Evolutionary conservation across 1,140 invertebrate genomes (phyloP).

Genomic region (Pogonognathellus flavescens): DNA sequence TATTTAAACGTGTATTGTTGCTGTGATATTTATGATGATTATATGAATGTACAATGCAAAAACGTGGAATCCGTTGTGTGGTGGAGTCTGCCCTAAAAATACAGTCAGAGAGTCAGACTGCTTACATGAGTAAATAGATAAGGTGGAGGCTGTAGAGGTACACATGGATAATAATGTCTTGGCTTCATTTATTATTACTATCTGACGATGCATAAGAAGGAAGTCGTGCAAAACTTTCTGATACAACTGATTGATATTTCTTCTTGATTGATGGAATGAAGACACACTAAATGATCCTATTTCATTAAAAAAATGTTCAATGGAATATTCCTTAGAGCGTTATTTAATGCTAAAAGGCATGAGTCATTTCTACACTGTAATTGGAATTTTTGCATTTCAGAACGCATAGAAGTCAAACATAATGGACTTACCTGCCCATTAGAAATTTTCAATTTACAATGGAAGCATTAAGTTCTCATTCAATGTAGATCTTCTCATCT

Average conservation of each 20-base stretch:
- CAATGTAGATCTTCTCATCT: constrained; percentile 3
- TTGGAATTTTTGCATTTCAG: too few species aligned
- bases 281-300: constrained; percentile 38
- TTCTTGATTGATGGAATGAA: constrained; percentile 44
- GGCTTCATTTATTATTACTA: constrained; percentile 3
- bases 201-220: constrained; percentile 3
- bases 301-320: not conserved
- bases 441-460: constrained; percentile 34
- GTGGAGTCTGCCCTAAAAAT: too few species aligned
- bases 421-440: not conserved
- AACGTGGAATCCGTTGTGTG: too few species aligned
- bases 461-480: constrained; percentile 7
- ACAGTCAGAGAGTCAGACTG: too few species aligned
- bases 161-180: not conserved
- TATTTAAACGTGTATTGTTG: too few species aligned
- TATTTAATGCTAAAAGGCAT: too few species aligned
- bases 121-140: too few species aligned
- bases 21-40: too few species aligned
- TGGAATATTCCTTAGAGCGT: too few species aligned
- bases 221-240: constrained; percentile 17
- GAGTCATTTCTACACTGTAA: too few species aligned
- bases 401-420: not conserved
- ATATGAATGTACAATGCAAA: too few species aligned
- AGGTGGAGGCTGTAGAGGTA: too few species aligned
- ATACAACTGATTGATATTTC: constrained; percentile 30